A percentile compares a stretch with the other conserved stretches of the same genome.
Evolutionary conservation across 1,140 invertebrate species (phyloP).

Genomic region (Potamilus streckersoni): DNA sequence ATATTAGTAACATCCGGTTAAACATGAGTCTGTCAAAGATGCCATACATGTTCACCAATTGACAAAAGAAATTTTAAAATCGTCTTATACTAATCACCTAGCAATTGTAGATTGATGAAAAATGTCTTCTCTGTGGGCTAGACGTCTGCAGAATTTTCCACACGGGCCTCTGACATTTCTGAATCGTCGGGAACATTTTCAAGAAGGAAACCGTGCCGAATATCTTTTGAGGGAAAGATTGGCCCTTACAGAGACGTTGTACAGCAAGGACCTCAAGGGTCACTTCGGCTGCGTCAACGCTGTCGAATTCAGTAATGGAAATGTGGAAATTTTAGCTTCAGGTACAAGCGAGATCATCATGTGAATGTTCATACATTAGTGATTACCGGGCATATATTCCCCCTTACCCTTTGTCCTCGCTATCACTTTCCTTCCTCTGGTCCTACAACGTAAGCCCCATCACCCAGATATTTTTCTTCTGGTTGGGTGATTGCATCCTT

Average conservation of each 20-base stretch:
- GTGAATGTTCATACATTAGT: not conserved
- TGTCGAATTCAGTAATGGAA: constrained; percentile 89
- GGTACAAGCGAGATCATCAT: constrained; percentile 72
- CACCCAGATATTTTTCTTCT: not conserved
- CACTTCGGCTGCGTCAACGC: constrained; percentile 98
- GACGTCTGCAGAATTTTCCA: too few relatives aligned
- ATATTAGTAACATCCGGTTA: too few relatives aligned
- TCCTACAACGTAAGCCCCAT: not conserved
- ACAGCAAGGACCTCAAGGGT: constrained; percentile 84
- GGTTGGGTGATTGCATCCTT: not conserved
- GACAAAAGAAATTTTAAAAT: too few relatives aligned
- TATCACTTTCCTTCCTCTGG: not conserved
- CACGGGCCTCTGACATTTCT: too few relatives aligned
- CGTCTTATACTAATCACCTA: too few relatives aligned
- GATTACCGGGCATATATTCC: not conserved
- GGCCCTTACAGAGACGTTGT: constrained; percentile 74
- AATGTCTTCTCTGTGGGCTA: too few relatives aligned
- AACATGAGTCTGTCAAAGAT: too few relatives aligned
- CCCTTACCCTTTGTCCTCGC: not conserved
- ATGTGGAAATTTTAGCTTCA: constrained; percentile 85
- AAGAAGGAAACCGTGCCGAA: not conserved
- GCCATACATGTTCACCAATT: too few relatives aligned
- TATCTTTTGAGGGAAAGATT: constrained; percentile 49
- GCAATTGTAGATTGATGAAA: too few relatives aligned
- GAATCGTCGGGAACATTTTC: too few relatives aligned